Conservation (phyloP, 2,797 vertebrate genomes). For the Siniperca scherzeri region DNA sequence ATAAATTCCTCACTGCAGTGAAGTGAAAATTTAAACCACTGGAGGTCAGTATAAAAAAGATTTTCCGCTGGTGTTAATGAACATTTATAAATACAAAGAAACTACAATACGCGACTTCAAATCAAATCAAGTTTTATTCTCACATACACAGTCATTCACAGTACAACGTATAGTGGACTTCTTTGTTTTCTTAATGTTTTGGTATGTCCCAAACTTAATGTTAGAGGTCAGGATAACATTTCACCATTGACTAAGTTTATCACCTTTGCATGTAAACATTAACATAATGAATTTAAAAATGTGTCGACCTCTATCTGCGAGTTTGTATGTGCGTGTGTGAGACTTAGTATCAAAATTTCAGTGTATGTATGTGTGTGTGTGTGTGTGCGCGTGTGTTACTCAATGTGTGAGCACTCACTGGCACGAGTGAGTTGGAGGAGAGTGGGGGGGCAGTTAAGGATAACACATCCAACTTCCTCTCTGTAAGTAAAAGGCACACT, state of each 20-base stretch:
- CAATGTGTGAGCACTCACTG: constrained; percentile 23
- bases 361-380: constrained; percentile 25
- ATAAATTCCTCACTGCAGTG: not conserved
- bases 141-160: too few relatives aligned
- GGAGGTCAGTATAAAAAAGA: not conserved
- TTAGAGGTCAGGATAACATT: not conserved
- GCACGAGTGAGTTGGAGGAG: constrained; percentile 11
- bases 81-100: not conserved
- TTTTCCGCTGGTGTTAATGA: not conserved
- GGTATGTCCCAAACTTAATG: not conserved
- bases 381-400: constrained; percentile 13
- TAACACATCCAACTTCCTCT: constrained; percentile 73
- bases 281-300: not conserved
- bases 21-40: not conserved
- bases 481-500: constrained; percentile 70
- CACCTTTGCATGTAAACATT: not conserved
- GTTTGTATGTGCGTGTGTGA: constrained; percentile 19
- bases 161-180: too few relatives aligned
- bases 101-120: not conserved
- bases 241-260: not conserved
- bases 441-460: constrained; percentile 24
- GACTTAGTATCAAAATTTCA: not conserved
- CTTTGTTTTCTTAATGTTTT: not conserved
- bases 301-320: not conserved
- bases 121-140: not conserved